A percentile compares a stretch with the other conserved stretches of the same genome.
Evolutionary conservation across 2,113 vertebrate genomes (phyloP).

Genomic region (Podarcis cretensis): DNA sequence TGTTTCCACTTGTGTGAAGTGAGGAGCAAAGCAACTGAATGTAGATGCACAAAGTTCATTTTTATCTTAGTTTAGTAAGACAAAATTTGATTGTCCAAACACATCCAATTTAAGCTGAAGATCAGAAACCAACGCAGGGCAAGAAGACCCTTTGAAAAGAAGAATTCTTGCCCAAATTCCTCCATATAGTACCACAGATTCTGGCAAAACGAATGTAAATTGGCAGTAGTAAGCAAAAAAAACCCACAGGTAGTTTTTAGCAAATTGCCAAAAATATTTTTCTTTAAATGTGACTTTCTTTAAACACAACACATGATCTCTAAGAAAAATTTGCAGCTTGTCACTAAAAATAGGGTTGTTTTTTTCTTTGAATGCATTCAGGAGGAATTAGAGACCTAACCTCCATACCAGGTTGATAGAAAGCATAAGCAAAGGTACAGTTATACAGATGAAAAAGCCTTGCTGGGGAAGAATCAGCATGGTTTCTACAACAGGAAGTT

Average conservation of each 20-base stretch:
- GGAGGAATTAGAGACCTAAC: background rate
- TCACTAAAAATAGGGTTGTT: background rate
- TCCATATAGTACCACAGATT: background rate
- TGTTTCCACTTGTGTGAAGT: background rate
- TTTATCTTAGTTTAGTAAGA: background rate
- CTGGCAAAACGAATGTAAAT: background rate
- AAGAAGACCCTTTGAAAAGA: background rate
- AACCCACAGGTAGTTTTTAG: background rate
- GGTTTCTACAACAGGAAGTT: too few relatives aligned
- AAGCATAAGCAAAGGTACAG: background rate
- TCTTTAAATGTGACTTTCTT: background rate
- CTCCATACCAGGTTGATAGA: background rate
- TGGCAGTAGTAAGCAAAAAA: background rate
- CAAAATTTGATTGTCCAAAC: background rate
- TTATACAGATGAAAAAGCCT: background rate
- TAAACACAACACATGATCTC: background rate
- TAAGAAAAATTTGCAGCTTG: background rate
- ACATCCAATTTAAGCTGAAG: background rate
- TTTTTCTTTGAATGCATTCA: background rate
- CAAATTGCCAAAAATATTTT: background rate
- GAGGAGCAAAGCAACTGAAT: background rate
- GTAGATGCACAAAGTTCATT: background rate
- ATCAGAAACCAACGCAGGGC: background rate
- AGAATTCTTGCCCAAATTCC: background rate
- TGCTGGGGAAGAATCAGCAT: background rate